Conservation (phyloP, 2,888 invertebrate genomes). For the Spodoptera picta region DNA sequence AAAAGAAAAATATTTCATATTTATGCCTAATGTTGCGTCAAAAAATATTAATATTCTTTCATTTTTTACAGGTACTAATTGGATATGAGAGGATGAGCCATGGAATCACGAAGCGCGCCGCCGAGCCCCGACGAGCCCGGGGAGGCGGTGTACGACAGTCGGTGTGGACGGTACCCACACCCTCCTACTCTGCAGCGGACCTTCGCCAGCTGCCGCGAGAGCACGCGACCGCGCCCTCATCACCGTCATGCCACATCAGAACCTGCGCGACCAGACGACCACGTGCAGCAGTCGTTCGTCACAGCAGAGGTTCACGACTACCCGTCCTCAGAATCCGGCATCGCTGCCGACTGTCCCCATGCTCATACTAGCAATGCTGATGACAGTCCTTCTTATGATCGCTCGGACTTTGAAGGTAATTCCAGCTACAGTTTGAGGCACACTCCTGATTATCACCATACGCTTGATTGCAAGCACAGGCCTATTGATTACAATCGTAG, state of each 20-base stretch:
- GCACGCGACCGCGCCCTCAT: constrained; percentile 77
- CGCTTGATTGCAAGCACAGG: constrained; percentile 80
- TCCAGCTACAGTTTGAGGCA: constrained; percentile 82
- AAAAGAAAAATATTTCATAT: constrained; percentile 66
- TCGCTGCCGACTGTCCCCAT: constrained; percentile 85
- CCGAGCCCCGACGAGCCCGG: constrained; percentile 88
- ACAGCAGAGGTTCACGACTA: constrained; percentile 87
- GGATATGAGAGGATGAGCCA: constrained; percentile 86
- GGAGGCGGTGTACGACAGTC: constrained; percentile 92
- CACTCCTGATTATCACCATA: constrained; percentile 80
- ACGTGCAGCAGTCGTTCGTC: constrained; percentile 71
- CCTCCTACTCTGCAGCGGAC: constrained; percentile 87
- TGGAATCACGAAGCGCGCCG: constrained; percentile 89
- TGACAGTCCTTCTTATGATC: constrained; percentile 84
- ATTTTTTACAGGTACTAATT: constrained; percentile 77
- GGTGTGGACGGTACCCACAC: constrained; percentile 91
- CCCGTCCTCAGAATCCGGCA: constrained; percentile 87
- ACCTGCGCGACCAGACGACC: constrained; percentile 84
- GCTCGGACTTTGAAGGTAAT: constrained; percentile 83
- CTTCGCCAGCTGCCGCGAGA: constrained; percentile 84
- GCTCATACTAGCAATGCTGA: constrained; percentile 84
- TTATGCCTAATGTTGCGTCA: constrained; percentile 47
- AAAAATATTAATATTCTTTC: constrained; percentile 44
- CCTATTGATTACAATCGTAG: constrained; percentile 80
- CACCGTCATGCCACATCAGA: constrained; percentile 84